phyloP scores from a whole-genome alignment of 2,113 vertebrate genomes.

The Boulengerochromis microlepis region DNA sequence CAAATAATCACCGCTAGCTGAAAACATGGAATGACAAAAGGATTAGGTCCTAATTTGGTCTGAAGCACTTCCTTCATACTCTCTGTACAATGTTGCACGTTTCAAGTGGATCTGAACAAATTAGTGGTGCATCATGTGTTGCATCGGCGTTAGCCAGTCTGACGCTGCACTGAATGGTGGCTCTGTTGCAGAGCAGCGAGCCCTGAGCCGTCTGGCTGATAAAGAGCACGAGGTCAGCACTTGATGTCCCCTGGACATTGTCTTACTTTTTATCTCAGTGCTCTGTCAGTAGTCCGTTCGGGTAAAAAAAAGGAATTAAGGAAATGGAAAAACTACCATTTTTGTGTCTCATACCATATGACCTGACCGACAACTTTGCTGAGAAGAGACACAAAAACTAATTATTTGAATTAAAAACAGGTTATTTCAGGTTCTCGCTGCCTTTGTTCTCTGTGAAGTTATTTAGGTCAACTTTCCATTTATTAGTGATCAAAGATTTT shows the following conservation, averaged over 20 bases:
- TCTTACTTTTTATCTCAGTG: not conserved
- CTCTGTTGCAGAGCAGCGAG: constrained; percentile 40
- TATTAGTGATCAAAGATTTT: not conserved
- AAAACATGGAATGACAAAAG: not conserved
- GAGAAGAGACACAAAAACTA: not conserved
- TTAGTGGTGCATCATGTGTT: constrained; percentile 22
- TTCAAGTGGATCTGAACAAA: not conserved
- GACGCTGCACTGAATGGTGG: constrained; percentile 31
- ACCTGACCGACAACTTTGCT: not conserved
- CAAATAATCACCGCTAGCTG: not conserved
- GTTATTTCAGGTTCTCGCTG: not conserved
- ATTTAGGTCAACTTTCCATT: not conserved
- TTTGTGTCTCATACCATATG: not conserved
- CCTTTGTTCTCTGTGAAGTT: not conserved
- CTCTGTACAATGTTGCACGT: not conserved
- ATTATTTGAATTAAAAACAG: not conserved
- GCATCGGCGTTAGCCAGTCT: not conserved
- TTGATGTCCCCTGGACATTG: constrained; percentile 29
- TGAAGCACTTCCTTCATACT: not conserved
- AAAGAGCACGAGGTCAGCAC: constrained; percentile 40
- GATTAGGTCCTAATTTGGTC: not conserved
- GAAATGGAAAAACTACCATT: not conserved
- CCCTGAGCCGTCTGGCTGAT: constrained; percentile 31
- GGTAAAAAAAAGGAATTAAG: not conserved
- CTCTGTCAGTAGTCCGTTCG: not conserved